Conservation (phyloP, 2,113 vertebrate species). For the Trachemys scripta region DNA sequence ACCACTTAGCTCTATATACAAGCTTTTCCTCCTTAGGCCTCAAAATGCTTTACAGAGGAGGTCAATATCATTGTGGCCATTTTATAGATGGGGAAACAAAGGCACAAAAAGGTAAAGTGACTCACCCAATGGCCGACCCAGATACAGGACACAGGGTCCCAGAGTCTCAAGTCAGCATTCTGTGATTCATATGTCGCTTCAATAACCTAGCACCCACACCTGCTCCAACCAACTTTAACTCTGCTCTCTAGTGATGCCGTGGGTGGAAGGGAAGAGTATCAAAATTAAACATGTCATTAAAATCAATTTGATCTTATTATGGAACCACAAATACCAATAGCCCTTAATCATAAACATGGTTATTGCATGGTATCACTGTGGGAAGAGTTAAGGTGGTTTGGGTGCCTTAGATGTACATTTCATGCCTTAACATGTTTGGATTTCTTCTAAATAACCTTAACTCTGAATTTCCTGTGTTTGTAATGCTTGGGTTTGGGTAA, state of each 20-base stretch:
- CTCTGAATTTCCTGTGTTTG: background rate
- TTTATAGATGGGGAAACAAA: background rate
- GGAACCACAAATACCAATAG: accelerated
- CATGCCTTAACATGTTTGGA: too few relatives aligned
- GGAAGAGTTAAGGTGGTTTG: background rate
- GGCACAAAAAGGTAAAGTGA: background rate
- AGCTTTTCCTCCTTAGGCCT: background rate
- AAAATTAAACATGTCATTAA: background rate
- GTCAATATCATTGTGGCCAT: accelerated
- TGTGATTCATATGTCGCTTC: background rate
- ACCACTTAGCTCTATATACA: background rate
- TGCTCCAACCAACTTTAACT: background rate
- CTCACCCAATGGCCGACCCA: too few relatives aligned
- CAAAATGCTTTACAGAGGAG: background rate
- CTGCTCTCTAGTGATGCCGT: accelerated
- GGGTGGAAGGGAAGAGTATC: background rate
- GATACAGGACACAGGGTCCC: background rate
- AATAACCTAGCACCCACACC: background rate
- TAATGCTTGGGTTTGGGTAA: background rate
- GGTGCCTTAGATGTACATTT: too few relatives aligned
- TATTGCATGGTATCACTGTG: accelerated
- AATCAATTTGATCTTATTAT: background rate
- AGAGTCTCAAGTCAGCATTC: background rate
- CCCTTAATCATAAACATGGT: background rate
- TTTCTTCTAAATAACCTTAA: background rate